phyloP scores from a whole-genome alignment of 2,797 vertebrate genomes.

The Ctenochaetus hawaiiensis region DNA sequence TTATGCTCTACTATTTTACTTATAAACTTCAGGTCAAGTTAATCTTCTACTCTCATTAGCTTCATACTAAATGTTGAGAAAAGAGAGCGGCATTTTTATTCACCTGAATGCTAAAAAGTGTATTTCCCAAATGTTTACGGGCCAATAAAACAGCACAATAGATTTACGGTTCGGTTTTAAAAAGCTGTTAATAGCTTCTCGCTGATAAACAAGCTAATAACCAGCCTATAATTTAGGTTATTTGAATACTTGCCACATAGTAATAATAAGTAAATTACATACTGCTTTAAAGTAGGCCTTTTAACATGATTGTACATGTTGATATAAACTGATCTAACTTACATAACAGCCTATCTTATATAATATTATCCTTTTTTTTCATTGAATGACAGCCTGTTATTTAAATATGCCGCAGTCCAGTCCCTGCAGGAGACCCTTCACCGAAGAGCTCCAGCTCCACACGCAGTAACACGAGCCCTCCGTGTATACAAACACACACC shows the following conservation, averaged over 20 bases:
- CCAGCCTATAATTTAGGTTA: neutral
- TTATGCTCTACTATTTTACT: no score
- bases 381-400: neutral
- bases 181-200: no score
- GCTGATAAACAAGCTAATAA: no score
- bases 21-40: no score
- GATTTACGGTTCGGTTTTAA: no score
- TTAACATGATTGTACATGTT: neutral
- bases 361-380: neutral
- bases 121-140: no score
- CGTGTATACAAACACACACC: conserved; percentile 68
- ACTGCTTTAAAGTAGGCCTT: neutral
- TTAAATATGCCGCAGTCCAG: conserved; percentile 5
- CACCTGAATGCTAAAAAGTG: no score
- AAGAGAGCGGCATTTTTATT: no score
- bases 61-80: no score
- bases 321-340: neutral
- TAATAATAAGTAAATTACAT: neutral
- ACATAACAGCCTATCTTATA: neutral
- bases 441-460: conserved; percentile 43
- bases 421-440: conserved; percentile 58
- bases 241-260: neutral
- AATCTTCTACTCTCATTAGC: no score
- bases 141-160: no score
- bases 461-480: conserved; percentile 61